These are phyloP conservation scores for Thaumetopoea pityocampa DNA, from an alignment of 1,140 invertebrate genomes.

Conservation along the genomic window DNA sequence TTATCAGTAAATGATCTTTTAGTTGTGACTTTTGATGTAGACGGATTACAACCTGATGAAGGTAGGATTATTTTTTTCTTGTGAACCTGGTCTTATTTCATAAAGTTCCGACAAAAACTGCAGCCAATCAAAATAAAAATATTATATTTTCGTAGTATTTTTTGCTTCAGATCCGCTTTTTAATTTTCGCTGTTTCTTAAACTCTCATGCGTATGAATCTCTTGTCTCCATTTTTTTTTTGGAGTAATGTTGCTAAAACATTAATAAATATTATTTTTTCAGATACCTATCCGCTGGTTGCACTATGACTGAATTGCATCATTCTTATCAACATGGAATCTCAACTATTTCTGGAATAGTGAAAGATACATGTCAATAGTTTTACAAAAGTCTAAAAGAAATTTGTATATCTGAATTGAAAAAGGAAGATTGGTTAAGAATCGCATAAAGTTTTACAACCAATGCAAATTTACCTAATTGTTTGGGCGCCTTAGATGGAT, in stretches of 20 bases:
- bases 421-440: constrained; percentile 1
- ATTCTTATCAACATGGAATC: constrained; percentile 8
- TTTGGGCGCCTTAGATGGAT: no score
- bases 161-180: constrained; percentile 5
- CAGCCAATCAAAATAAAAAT: constrained; percentile 5
- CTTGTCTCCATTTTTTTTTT: constrained; percentile 4
- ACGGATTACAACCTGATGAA: constrained; percentile 1
- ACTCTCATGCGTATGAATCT: constrained; percentile 3
- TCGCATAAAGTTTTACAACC: neutral
- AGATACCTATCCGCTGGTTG: constrained; percentile 3
- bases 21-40: constrained; percentile 1
- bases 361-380: constrained; percentile 5
- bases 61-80: constrained; percentile 3
- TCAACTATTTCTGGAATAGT: constrained; percentile 7
- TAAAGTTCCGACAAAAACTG: constrained; percentile 6
- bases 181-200: constrained; percentile 2
- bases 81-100: constrained; percentile 4
- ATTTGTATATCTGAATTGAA: constrained; percentile 1
- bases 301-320: constrained; percentile 5
- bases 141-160: constrained; percentile 2
- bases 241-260: constrained; percentile 3
- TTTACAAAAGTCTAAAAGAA: constrained; percentile 2
- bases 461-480: no score
- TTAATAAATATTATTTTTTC: neutral
- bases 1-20: constrained; percentile 5